A percentile compares a stretch with the other conserved stretches of the same genome.
Conservation (phyloP, 1,140 invertebrate genomes). For the Bombyx mandarina region DNA sequence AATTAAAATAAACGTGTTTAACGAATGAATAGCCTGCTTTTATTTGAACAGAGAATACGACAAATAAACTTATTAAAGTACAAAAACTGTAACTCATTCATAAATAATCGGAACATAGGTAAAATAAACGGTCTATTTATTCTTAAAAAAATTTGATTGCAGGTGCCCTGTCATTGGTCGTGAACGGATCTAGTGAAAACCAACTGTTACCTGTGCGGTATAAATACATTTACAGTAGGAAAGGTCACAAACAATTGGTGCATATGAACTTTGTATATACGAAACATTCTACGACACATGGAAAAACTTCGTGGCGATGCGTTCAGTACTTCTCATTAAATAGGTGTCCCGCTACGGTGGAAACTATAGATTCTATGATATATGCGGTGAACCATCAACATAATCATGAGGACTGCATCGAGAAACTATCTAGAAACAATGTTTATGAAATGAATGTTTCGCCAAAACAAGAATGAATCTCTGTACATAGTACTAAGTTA, state of each 20-base stretch:
- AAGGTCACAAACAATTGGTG: constrained; percentile 69
- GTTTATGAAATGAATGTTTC: constrained; percentile 66
- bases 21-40: too few species aligned
- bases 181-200: constrained; percentile 45
- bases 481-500: constrained; percentile 19
- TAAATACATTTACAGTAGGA: constrained; percentile 68
- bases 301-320: constrained; percentile 68
- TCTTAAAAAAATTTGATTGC: constrained; percentile 20
- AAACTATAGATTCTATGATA: constrained; percentile 65
- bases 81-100: background rate
- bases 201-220: constrained; percentile 52
- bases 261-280: constrained; percentile 70
- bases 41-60: too few species aligned
- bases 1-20: constrained; percentile 6
- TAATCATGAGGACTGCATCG: constrained; percentile 65
- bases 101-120: background rate
- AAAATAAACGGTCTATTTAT: constrained; percentile 4
- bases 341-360: constrained; percentile 64
- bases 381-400: constrained; percentile 66
- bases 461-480: constrained; percentile 29
- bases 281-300: constrained; percentile 69
- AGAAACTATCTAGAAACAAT: constrained; percentile 63
- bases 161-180: constrained; percentile 62
- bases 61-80: background rate
- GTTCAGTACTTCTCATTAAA: constrained; percentile 69